Percentiles rank a stretch among this genome's conserved stretches.
phyloP scores from a whole-genome alignment of 2,113 vertebrate genomes.

The Pithys albifrons region DNA sequence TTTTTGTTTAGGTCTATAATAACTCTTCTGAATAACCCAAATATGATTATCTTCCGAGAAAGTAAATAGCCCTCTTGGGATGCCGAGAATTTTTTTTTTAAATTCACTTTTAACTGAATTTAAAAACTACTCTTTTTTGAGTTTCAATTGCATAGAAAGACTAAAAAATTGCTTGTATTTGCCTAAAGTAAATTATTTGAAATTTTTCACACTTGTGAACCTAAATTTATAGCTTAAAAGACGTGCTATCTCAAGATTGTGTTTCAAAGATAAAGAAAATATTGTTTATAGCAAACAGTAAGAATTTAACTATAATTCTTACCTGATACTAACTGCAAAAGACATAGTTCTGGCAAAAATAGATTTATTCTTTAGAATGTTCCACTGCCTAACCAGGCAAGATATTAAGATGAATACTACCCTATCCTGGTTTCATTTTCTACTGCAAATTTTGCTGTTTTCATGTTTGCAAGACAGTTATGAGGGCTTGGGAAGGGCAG shows the following conservation, averaged over 20 bases:
- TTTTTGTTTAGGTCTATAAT: not conserved
- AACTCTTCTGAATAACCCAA: not conserved
- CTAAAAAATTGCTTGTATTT: not conserved
- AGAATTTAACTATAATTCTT: not conserved
- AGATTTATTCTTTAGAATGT: not conserved
- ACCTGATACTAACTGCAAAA: not conserved
- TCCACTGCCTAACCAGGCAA: not conserved
- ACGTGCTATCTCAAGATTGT: not conserved
- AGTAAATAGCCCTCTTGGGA: not conserved
- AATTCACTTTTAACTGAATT: not conserved
- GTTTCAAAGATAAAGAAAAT: not conserved
- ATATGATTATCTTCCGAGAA: not conserved
- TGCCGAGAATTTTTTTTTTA: not conserved
- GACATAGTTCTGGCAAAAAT: not conserved
- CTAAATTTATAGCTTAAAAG: not conserved
- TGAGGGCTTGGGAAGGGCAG: not conserved
- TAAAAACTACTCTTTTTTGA: not conserved
- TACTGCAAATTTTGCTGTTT: not conserved
- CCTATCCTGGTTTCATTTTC: not conserved
- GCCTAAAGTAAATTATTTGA: not conserved
- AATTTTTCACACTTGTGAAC: not conserved
- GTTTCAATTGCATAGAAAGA: not conserved
- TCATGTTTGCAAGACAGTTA: not conserved
- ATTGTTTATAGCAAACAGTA: not conserved
- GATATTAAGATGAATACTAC: not conserved